These are phyloP conservation scores for Cacoxenus indagator DNA, from an alignment of 2,888 invertebrate genomes.

Conservation along the genomic window DNA sequence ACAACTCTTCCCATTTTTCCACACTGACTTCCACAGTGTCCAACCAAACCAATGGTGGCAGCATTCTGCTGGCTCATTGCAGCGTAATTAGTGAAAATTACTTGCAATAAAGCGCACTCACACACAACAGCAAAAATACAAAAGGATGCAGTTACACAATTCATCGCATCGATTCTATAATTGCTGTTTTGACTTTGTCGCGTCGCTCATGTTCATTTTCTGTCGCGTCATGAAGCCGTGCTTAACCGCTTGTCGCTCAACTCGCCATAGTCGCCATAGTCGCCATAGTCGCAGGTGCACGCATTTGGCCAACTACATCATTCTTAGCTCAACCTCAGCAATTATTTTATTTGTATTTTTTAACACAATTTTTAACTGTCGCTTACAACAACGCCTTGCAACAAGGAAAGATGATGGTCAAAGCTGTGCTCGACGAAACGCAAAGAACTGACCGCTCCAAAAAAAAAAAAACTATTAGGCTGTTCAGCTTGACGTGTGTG, in stretches of 20 bases:
- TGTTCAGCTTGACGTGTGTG: too few species aligned
- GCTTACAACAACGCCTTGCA: background rate
- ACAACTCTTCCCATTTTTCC: too few species aligned
- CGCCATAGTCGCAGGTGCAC: constrained; percentile 1
- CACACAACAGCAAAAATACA: constrained; percentile 1
- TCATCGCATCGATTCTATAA: background rate
- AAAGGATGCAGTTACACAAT: background rate
- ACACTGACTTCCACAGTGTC: too few species aligned
- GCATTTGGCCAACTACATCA: background rate
- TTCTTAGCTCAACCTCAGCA: background rate
- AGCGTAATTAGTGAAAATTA: constrained; percentile 62
- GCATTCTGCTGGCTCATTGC: constrained; percentile 55
- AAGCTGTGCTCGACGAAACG: too few species aligned
- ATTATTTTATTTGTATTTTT: background rate
- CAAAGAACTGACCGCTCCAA: too few species aligned
- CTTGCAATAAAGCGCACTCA: constrained; percentile 46
- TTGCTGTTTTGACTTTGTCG: constrained; percentile 4
- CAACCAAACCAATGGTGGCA: constrained; percentile 15
- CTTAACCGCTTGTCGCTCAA: background rate
- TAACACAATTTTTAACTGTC: background rate
- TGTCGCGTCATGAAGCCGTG: constrained; percentile 5
- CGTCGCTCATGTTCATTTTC: background rate
- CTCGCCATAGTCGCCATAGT: background rate
- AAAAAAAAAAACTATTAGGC: too few species aligned
- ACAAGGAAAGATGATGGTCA: too few species aligned